Evolutionary conservation across 2,888 invertebrate genomes (phyloP).

Genomic region (Pollenia griseotomentosa): DNA sequence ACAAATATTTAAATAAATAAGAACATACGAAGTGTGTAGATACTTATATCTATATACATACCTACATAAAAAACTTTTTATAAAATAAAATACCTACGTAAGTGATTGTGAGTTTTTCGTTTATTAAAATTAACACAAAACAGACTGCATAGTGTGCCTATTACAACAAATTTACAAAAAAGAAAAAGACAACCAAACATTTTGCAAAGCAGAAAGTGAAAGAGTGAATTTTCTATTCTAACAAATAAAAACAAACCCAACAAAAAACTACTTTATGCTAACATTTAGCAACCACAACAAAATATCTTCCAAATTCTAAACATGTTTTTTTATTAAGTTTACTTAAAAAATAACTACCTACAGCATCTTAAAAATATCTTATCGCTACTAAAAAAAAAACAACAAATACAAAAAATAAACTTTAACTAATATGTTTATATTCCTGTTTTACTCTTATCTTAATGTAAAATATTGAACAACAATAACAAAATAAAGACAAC

Average conservation of each 20-base stretch:
- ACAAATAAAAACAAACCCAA: neutral
- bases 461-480: neutral
- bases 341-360: too few species aligned
- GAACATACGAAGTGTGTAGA: too few species aligned
- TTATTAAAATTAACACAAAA: neutral
- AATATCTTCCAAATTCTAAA: neutral
- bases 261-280: conserved; percentile 18
- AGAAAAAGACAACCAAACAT: neutral
- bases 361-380: neutral
- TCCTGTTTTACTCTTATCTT: conserved; percentile 18
- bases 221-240: conserved; percentile 14
- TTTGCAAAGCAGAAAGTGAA: conserved; percentile 25
- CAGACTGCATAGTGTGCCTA: conserved; percentile 66
- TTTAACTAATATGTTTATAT: conserved; percentile 37
- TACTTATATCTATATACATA: too few species aligned
- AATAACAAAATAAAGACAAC: conserved; percentile 31
- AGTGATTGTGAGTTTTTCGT: neutral
- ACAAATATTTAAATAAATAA: too few species aligned
- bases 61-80: too few species aligned
- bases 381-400: neutral
- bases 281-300: conserved; percentile 7
- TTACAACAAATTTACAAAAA: conserved; percentile 21
- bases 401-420: conserved; percentile 4
- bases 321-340: neutral
- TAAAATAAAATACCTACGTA: too few species aligned